These are phyloP conservation scores for Dynastes grantii DNA, from an alignment of 2,888 invertebrate species.

Conservation along the genomic window DNA sequence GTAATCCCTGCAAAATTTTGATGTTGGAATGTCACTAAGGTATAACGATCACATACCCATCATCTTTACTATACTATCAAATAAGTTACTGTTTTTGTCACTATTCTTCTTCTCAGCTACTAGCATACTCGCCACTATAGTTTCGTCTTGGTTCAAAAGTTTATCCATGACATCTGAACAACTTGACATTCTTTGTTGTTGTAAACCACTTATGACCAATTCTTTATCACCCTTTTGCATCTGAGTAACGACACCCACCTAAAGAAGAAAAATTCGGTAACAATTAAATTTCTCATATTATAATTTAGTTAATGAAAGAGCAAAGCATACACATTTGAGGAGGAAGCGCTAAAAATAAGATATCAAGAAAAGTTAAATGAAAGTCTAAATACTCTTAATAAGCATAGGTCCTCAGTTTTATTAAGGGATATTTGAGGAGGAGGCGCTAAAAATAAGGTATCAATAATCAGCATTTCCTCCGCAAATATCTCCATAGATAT, in stretches of 20 bases:
- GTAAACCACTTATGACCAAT: constrained; percentile 72
- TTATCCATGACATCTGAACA: constrained; percentile 78
- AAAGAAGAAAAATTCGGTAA: background rate
- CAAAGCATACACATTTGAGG: too few relatives aligned
- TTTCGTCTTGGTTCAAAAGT: constrained; percentile 78
- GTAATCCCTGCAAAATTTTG: background rate
- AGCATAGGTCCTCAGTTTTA: too few relatives aligned
- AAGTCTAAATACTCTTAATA: too few relatives aligned
- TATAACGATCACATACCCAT: constrained; percentile 60
- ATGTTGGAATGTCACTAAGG: background rate
- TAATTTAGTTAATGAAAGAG: background rate
- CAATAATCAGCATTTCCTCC: too few relatives aligned
- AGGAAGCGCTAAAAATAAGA: too few relatives aligned
- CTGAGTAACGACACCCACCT: constrained; percentile 74
- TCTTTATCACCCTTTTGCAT: constrained; percentile 52
- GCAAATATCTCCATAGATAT: too few relatives aligned
- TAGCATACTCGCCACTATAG: constrained; percentile 88
- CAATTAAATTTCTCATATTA: background rate
- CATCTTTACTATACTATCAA: constrained; percentile 81
- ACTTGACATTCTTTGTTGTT: constrained; percentile 79
- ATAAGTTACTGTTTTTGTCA: constrained; percentile 76
- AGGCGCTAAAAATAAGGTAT: too few relatives aligned
- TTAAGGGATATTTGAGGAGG: too few relatives aligned
- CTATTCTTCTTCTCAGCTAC: constrained; percentile 86
- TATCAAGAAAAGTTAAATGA: too few relatives aligned